Evolutionary conservation across 2,888 invertebrate genomes (phyloP), one percentile per base, ranked within the genome.

Genomic region (Lypha dubia): DNA sequence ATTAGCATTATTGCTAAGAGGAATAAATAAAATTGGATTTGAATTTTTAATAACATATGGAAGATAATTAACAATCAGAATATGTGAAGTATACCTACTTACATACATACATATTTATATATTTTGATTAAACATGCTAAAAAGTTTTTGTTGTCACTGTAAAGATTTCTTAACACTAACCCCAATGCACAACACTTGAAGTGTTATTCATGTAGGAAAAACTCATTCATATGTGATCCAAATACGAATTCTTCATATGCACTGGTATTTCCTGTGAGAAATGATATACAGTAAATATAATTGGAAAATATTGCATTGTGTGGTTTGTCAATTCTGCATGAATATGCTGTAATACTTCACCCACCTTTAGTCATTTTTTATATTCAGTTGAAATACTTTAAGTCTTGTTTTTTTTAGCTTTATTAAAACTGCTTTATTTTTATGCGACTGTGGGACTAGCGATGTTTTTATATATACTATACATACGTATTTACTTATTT

Each of bases 221-320:
- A 79, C 83, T 75, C 79, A 83, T 82, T 83, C 71, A 83, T 76
- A 79, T 83, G 76, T 80, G 84, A 85, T 70, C 71, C 74, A 71
- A 60, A 67, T 83, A 51, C 38, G 70, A 73, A 49, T 73, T 8
- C 35, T 51, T 35, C 41, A 28, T 13, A 68, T 41, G 15, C n/a
- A 20, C 38, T 62, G 51, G 11, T 70, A 60, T 74, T 83, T 86
- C 68, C 86, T 77, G 76, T 73, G 80, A 81, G 86, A 86, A 87
- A 87, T 85, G 86, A 85, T 86, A 84, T 86, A 83, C 87, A 88
- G 87, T 86, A 85, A 87, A 86, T 83, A 83, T 87, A 88, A 88
- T 88, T 88, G 87, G 87, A 88, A 88, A 86, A 87, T 88, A 88
- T 88, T 86, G 86, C 87, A 84, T 84, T 71, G 79, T 84, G 85